These are phyloP conservation scores for Crossocerus cetratus DNA, from an alignment of 2,888 invertebrate species.

Conservation along the genomic window DNA sequence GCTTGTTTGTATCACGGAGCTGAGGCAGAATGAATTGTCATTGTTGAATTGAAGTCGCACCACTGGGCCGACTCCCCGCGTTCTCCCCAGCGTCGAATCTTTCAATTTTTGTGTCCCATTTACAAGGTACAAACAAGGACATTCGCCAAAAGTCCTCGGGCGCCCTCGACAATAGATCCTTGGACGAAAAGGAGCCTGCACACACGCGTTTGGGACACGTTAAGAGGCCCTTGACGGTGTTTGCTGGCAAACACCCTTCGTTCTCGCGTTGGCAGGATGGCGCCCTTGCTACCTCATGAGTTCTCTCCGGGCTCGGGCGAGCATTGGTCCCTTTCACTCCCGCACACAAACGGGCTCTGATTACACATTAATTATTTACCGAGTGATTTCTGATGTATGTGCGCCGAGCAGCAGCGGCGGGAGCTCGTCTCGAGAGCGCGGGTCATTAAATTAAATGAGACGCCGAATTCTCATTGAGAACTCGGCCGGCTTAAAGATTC, in stretches of 20 bases:
- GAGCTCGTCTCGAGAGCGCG: constrained; percentile 45
- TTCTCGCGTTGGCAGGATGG: constrained; percentile 64
- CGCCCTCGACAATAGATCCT: constrained; percentile 50
- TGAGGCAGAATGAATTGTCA: too few relatives aligned
- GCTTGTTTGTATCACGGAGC: too few relatives aligned
- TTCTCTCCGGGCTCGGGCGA: constrained; percentile 16
- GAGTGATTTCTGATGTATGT: constrained; percentile 65
- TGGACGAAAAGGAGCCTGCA: constrained; percentile 58
- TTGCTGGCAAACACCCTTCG: constrained; percentile 73
- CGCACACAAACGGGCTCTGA: constrained; percentile 69
- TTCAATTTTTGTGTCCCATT: too few relatives aligned
- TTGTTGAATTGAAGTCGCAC: too few relatives aligned
- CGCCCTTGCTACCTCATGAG: constrained; percentile 63
- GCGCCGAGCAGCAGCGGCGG: constrained; percentile 25
- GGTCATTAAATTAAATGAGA: constrained; percentile 70
- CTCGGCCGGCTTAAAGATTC: constrained; percentile 23
- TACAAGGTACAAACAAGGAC: constrained; percentile 34
- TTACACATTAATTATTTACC: constrained; percentile 76
- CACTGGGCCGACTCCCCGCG: too few relatives aligned
- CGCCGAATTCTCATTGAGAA: constrained; percentile 52
- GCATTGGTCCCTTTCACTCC: constrained; percentile 57
- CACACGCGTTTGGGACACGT: constrained; percentile 62
- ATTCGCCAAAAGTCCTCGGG: constrained; percentile 33
- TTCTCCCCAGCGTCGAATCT: too few relatives aligned
- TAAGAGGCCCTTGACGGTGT: constrained; percentile 69